Percentiles rank a stretch among this genome's conserved stretches.
Evolutionary conservation across 2,113 vertebrate genomes (phyloP).

Genomic region (Gobio gobio): DNA sequence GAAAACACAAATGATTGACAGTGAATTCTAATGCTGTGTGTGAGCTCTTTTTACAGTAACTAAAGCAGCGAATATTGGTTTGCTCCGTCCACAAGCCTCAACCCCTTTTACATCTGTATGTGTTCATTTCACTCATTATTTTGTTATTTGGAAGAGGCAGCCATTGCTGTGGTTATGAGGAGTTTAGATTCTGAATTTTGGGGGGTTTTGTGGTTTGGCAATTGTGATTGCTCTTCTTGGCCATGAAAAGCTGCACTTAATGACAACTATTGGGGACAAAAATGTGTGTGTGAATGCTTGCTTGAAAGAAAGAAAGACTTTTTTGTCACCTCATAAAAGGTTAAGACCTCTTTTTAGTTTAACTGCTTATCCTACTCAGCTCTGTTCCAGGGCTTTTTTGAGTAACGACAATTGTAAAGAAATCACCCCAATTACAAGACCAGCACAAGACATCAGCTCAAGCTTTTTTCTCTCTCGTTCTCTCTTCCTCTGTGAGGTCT

Average conservation of each 20-base stretch:
- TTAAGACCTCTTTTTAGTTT: slow-evolving; percentile 41
- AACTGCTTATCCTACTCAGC: slow-evolving; percentile 44
- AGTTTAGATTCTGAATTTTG: slow-evolving; percentile 2
- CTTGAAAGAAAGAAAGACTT: slow-evolving; percentile 6
- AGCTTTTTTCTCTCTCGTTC: slow-evolving; percentile 2
- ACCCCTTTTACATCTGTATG: slow-evolving; percentile 16
- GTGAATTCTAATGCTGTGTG: not conserved
- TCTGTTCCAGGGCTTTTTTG: slow-evolving; percentile 4
- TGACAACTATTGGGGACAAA: not conserved
- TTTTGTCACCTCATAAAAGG: slow-evolving; percentile 48
- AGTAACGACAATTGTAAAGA: not conserved
- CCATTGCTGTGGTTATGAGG: slow-evolving; percentile 9
- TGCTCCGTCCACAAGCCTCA: slow-evolving; percentile 3
- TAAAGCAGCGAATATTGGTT: not conserved
- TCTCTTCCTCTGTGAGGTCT: slow-evolving; percentile 1
- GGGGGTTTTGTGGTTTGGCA: slow-evolving; percentile 25
- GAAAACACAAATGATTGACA: not conserved
- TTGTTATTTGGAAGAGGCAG: slow-evolving; percentile 7
- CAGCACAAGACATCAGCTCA: slow-evolving; percentile 13
- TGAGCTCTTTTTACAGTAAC: slow-evolving; percentile 5
- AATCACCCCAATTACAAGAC: slow-evolving; percentile 6
- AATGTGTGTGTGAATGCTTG: not conserved
- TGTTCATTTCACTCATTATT: slow-evolving; percentile 23
- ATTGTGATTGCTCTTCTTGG: not conserved
- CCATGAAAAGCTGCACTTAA: not conserved